phyloP scores from a whole-genome alignment of 2,113 vertebrate species.

The Lutjanus erythropterus region DNA sequence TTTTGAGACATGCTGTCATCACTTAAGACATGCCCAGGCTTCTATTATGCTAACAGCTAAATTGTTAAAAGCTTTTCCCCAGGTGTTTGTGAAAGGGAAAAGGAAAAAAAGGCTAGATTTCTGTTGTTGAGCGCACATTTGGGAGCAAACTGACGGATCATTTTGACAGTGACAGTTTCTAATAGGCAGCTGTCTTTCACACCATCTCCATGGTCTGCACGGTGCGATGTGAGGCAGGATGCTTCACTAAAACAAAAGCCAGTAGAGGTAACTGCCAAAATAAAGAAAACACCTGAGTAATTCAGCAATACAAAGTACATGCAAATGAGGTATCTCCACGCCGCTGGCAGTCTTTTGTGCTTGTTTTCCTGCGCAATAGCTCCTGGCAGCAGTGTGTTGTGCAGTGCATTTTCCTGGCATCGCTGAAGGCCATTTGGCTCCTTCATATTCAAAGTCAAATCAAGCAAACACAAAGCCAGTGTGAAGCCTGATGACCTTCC shows the following conservation, averaged over 20 bases:
- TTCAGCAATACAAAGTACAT: conserved; percentile 50
- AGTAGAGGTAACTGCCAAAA: conserved; percentile 46
- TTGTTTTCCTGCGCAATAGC: conserved; percentile 25
- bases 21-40: conserved; percentile 23
- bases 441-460: conserved; percentile 76
- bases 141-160: conserved; percentile 27
- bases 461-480: conserved; percentile 25
- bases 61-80: conserved; percentile 47
- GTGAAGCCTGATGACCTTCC: conserved; percentile 1
- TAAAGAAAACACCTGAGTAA: conserved; percentile 55
- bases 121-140: conserved; percentile 7
- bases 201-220: conserved; percentile 15
- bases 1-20: conserved; percentile 52
- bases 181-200: conserved; percentile 24
- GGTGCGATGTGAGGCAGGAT: conserved; percentile 26
- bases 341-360: conserved; percentile 27
- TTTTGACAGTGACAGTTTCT: conserved; percentile 39
- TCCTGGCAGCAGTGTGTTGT: conserved; percentile 29
- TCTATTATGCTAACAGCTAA: conserved; percentile 49
- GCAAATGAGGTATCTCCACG: conserved; percentile 45
- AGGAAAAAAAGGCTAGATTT: conserved; percentile 36
- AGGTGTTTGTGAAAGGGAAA: conserved; percentile 18
- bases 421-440: conserved; percentile 37
- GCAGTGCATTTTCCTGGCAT: conserved; percentile 8
- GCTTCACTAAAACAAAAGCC: conserved; percentile 16